Evolutionary conservation across 2,888 invertebrate species (phyloP).

Genomic region (Trichopoda pennipes): DNA sequence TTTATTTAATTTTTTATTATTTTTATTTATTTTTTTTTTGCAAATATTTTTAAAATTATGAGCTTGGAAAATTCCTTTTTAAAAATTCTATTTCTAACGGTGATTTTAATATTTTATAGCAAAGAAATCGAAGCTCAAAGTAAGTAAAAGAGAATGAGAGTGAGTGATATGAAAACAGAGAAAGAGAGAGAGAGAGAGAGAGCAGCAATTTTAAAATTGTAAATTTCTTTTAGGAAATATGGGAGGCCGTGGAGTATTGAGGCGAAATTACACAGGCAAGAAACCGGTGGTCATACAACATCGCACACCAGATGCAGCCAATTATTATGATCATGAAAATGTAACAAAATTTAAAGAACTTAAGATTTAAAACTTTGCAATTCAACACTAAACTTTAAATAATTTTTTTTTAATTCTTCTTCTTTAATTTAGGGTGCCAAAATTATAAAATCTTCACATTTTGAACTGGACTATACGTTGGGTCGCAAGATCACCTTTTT

Average conservation of each 20-base stretch:
- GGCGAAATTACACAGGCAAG: conserved; percentile 80
- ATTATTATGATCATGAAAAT: conserved; percentile 93
- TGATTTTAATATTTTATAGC: conserved; percentile 52
- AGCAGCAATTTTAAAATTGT: background rate
- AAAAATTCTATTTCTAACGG: conserved; percentile 56
- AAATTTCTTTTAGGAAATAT: conserved; percentile 74
- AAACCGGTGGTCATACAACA: conserved; percentile 83
- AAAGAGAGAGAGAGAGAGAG: background rate
- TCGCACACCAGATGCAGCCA: conserved; percentile 92
- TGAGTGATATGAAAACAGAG: background rate
- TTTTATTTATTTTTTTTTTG: background rate
- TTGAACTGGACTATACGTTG: conserved; percentile 94
- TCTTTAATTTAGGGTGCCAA: conserved; percentile 87
- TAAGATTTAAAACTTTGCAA: background rate
- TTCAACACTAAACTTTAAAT: too few species aligned
- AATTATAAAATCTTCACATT: conserved; percentile 93
- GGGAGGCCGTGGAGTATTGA: conserved; percentile 78
- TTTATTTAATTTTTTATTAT: conserved; percentile 1
- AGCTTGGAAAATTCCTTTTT: conserved; percentile 35
- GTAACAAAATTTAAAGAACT: conserved; percentile 81
- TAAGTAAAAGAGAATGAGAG: conserved; percentile 49
- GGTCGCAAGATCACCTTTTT: conserved; percentile 97
- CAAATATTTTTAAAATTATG: conserved; percentile 37
- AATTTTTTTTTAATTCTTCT: too few species aligned
- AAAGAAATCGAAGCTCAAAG: conserved; percentile 67